A percentile compares a stretch with the other conserved stretches of the same genome.
Conservation (phyloP, 2,113 vertebrate species). For the Actenoides hombroni region DNA sequence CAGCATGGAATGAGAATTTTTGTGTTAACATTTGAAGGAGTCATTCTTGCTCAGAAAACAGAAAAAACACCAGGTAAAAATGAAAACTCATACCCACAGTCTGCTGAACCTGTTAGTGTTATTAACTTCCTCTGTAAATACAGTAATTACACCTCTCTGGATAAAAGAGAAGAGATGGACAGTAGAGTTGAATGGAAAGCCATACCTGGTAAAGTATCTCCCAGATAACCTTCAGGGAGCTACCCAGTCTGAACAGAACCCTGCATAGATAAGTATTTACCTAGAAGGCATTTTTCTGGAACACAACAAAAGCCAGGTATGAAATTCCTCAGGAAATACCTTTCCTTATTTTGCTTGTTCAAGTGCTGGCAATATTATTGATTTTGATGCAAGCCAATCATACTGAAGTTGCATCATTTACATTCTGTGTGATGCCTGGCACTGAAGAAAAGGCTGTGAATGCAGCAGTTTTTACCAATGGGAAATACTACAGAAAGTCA, state of each 20-base stretch:
- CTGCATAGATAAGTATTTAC: not conserved
- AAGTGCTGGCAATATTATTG: not conserved
- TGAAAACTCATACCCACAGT: not conserved
- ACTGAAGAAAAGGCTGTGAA: not conserved
- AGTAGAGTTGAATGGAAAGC: not conserved
- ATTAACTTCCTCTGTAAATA: not conserved
- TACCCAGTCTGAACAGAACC: not conserved
- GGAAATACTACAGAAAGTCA: not conserved
- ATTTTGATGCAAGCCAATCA: not conserved
- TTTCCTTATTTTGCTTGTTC: not conserved
- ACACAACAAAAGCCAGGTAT: not conserved
- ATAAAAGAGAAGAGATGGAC: not conserved
- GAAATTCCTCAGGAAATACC: not conserved
- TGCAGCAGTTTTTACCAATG: not conserved
- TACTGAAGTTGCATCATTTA: not conserved
- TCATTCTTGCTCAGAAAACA: not conserved
- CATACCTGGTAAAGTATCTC: not conserved
- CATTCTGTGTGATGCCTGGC: not conserved
- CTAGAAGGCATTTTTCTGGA: not conserved
- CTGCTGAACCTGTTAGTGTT: not conserved
- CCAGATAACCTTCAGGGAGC: not conserved
- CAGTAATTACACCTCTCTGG: not conserved
- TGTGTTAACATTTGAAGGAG: not conserved
- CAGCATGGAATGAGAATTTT: not conserved
- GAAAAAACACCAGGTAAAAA: not conserved